Base-by-base conservation (phyloP, 2,888 invertebrate species). In the Heteromyza rotundicornis region DNA sequence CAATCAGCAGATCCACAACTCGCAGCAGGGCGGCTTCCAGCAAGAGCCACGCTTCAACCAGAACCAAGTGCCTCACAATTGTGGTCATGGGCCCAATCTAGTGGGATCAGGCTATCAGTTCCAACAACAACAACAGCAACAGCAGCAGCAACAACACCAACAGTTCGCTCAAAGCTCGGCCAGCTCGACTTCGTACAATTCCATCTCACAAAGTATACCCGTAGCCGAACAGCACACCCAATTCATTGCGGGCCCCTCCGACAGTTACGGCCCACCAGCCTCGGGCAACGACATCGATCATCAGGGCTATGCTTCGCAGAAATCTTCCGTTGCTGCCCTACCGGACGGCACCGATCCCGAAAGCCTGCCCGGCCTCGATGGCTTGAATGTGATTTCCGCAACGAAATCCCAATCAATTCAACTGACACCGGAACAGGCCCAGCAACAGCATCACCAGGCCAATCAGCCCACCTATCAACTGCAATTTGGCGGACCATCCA, bases 401-500 rank as follows among this genome's bases (percentile, higher is more conserved):
- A 76, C 79, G 57, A 80, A 82, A 56, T 81, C 82, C 0, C 79
- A 82, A 23, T 75, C 77, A 44, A 76, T 83, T 16, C 72, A 77
- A 14, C 84, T 89, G 44, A 86, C 87, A 0, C 72, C 87, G 0
- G 85, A 87, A 73, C 84, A 86, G 16, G 47, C 17, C 1, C 54
- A 54, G 3, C 60, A 40, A 2, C 62, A 60, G 16, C 54, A 47
- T 1, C 54, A 47, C 1, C 89, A 89, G 1, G 86, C 87, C 2
- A 14, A 60, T 0, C 90, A 89, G 1, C 87, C 87, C 8, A 23
- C 59, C 8, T 94, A 92, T 75, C 89, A 90, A 1, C 82, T 94
- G 14, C 92, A 94, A 78, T 92, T 92, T 54, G 89, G 90, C 0
- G 87, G 89, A 68, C 7, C 47, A 17, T 19, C 64, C 1, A 67